These are phyloP conservation scores for Zaprionus davidi DNA, from an alignment of 1,140 invertebrate species.

Conservation along the genomic window DNA sequence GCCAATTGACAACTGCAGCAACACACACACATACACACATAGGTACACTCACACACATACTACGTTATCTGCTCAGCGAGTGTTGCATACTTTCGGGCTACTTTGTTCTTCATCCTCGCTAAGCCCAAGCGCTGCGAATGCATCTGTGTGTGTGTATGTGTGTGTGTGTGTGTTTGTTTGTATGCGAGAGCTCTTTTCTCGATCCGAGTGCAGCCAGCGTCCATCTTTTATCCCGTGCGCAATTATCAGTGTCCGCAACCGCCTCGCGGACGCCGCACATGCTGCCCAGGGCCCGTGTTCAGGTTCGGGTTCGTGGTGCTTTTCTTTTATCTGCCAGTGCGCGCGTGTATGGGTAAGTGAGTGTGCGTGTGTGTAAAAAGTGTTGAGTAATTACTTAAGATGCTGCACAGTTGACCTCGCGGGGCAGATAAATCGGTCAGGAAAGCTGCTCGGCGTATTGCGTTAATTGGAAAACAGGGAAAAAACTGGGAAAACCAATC, in stretches of 20 bases:
- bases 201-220: conserved; percentile 19
- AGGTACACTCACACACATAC: conserved; percentile 1
- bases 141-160: background rate
- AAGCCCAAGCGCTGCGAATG: background rate
- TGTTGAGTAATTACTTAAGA: conserved; percentile 13
- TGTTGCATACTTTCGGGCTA: conserved; percentile 34
- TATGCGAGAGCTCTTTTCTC: background rate
- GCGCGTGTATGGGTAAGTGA: background rate
- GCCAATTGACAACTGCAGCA: conserved; percentile 27
- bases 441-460: background rate
- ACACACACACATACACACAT: conserved; percentile 9
- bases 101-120: background rate
- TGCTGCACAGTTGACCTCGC: background rate
- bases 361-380: background rate
- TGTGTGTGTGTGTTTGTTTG: background rate
- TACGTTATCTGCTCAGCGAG: background rate
- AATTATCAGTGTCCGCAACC: conserved; percentile 44
- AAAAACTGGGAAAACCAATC: background rate
- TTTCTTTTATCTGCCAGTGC: conserved; percentile 1
- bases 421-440: background rate
- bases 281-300: background rate
- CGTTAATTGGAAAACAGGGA: background rate
- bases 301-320: background rate
- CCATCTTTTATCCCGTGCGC: conserved; percentile 24
- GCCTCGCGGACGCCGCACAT: conserved; percentile 33